A percentile compares a stretch with the other conserved stretches of the same genome.
These are phyloP conservation scores for Danio rerio DNA, from an alignment of 2,113 vertebrate species.

Conservation along the genomic window DNA sequence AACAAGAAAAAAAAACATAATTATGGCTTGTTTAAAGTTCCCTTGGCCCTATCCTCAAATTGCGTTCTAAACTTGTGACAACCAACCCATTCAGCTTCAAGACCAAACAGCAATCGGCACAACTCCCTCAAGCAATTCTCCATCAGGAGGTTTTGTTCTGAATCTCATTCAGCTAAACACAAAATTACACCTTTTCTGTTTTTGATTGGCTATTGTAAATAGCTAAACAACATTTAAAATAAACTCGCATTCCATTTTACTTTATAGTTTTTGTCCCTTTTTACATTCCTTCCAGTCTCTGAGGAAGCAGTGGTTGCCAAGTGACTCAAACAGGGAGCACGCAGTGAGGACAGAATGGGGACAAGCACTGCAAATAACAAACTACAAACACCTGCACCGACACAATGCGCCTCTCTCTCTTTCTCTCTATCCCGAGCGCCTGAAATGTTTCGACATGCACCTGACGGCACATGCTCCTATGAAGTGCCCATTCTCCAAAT, in stretches of 20 bases:
- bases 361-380: slow-evolving; percentile 32
- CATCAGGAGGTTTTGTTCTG: slow-evolving; percentile 9
- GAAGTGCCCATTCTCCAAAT: neutral
- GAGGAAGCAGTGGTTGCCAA: neutral
- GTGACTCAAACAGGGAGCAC: slow-evolving; percentile 5
- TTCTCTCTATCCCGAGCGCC: slow-evolving; percentile 6
- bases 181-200: neutral
- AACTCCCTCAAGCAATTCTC: neutral
- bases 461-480: slow-evolving; percentile 2
- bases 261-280: neutral
- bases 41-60: neutral
- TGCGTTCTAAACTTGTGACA: neutral
- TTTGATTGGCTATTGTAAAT: slow-evolving; percentile 23
- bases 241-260: neutral
- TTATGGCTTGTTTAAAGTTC: neutral
- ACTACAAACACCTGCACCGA: slow-evolving; percentile 33
- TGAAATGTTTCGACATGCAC: slow-evolving; percentile 33
- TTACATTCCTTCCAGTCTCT: neutral
- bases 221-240: neutral
- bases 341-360: slow-evolving; percentile 48
- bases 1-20: slow-evolving; percentile 2
- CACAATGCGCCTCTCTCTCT: slow-evolving; percentile 4
- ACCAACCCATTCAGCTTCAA: neutral
- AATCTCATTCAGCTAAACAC: neutral
- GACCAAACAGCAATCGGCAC: neutral